Conservation (phyloP, 2,113 vertebrate genomes). For the Choloepus hoffmanni region DNA sequence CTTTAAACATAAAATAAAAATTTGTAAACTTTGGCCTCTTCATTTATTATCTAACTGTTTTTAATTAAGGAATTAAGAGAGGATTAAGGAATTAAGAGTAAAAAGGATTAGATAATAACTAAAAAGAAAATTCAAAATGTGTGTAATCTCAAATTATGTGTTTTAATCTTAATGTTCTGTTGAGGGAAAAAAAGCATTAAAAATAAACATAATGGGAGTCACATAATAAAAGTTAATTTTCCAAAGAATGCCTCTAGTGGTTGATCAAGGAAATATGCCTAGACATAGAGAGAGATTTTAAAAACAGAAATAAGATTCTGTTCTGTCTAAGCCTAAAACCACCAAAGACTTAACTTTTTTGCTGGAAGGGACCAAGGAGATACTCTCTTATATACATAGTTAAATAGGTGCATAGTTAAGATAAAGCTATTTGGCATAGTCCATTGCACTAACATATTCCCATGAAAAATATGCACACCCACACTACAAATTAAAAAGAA, state of each 20-base stretch:
- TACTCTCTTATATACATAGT: background rate
- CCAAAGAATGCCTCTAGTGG: background rate
- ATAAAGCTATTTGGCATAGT: background rate
- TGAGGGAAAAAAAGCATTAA: background rate
- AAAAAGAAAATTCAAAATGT: slow-evolving; percentile 16
- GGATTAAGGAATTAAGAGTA: background rate
- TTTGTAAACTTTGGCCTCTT: background rate
- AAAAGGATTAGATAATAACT: background rate
- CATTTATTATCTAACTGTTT: background rate
- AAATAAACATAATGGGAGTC: background rate
- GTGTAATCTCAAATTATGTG: background rate
- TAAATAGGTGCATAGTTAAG: background rate
- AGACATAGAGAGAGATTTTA: background rate
- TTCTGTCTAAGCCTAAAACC: background rate
- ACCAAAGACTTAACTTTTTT: background rate
- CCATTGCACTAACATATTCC: background rate
- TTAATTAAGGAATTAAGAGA: slow-evolving; percentile 6
- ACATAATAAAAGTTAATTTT: background rate
- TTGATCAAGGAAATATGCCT: background rate
- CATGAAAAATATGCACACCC: background rate
- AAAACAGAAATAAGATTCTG: background rate
- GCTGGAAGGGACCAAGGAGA: background rate
- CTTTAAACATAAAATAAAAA: background rate
- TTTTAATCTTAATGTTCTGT: background rate
- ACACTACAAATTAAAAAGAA: background rate